phyloP scores from a whole-genome alignment of 2,797 vertebrate species.

The Gallinago stenura region DNA sequence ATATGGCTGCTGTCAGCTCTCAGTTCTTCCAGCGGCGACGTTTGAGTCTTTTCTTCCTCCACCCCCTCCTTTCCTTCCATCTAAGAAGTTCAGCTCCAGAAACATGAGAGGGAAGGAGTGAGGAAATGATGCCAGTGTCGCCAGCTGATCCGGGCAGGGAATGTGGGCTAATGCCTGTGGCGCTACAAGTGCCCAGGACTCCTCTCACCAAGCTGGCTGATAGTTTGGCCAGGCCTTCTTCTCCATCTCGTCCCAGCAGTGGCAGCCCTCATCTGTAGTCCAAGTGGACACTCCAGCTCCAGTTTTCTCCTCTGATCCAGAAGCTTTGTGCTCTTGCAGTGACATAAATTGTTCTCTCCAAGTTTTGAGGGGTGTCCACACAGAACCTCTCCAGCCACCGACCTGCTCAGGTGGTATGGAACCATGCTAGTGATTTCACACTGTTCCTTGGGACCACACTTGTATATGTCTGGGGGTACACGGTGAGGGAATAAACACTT shows the following conservation, averaged over 20 bases:
- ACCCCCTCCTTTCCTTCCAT: neutral
- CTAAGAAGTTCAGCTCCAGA: neutral
- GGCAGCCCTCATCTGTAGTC: neutral
- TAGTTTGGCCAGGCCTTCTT: neutral
- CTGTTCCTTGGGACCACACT: neutral
- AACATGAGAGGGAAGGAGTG: neutral
- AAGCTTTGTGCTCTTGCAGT: neutral
- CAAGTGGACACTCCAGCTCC: neutral
- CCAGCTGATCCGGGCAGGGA: neutral
- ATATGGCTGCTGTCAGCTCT: conserved; percentile 55
- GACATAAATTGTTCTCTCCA: neutral
- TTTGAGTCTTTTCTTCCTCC: neutral
- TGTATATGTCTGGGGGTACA: neutral
- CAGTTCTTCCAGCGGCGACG: neutral
- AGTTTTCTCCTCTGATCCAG: neutral
- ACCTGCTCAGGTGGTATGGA: neutral
- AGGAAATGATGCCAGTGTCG: neutral
- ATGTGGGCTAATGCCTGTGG: fast-evolving
- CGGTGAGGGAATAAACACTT: neutral
- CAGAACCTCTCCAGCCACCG: fast-evolving
- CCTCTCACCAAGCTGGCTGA: fast-evolving
- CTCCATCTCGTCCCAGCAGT: neutral
- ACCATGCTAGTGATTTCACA: neutral
- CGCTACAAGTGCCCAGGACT: neutral
- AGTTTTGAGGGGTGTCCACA: neutral